A percentile compares a stretch with the other conserved stretches of the same genome.
These are phyloP conservation scores for Kobus ellipsiprymnus DNA, from an alignment of 2,113 vertebrate genomes.

Conservation along the genomic window DNA sequence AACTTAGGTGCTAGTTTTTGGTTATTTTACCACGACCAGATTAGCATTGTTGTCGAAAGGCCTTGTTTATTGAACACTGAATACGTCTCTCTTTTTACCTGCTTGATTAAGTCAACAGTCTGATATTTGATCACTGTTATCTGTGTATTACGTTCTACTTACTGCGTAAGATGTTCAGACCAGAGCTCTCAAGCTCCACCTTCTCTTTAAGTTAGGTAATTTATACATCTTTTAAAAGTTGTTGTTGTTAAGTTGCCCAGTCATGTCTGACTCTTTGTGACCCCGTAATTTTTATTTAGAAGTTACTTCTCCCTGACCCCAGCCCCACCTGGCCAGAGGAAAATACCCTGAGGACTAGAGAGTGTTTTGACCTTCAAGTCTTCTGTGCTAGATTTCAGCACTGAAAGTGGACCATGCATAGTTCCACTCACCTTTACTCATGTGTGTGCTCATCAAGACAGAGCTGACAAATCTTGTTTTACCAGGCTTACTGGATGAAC, in stretches of 20 bases:
- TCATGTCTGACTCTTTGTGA: background rate
- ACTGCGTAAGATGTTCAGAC: background rate
- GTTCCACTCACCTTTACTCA: background rate
- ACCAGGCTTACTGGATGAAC: background rate
- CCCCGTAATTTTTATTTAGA: background rate
- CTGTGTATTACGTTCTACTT: background rate
- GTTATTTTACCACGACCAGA: background rate
- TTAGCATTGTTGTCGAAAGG: background rate
- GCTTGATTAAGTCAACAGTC: background rate
- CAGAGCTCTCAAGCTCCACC: background rate
- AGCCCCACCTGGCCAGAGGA: background rate
- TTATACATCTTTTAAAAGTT: background rate
- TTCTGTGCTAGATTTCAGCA: background rate
- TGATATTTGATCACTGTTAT: background rate
- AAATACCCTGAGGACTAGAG: background rate
- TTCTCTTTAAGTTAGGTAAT: background rate
- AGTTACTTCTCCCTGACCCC: background rate
- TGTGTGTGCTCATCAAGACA: background rate
- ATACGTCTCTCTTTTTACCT: background rate
- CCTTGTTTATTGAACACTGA: conserved; percentile 2
- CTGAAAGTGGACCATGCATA: background rate
- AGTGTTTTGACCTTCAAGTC: background rate
- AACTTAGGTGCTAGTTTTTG: background rate
- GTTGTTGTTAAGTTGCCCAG: background rate
- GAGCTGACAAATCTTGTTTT: background rate